Evolutionary conservation across 2,113 vertebrate species (phyloP), one percentile per base, ranked within the genome.

Genomic region (Prionailurus viverrinus): DNA sequence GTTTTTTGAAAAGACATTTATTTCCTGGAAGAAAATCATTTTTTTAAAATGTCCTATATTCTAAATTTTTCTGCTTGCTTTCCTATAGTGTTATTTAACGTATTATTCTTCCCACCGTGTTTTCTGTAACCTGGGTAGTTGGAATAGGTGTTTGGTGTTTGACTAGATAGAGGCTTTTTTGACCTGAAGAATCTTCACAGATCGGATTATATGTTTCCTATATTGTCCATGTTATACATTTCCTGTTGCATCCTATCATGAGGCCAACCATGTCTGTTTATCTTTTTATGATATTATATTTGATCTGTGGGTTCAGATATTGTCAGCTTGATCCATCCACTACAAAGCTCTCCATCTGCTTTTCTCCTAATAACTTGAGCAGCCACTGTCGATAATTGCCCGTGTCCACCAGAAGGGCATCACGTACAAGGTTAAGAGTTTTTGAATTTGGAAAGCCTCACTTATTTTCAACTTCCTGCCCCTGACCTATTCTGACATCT

Each of bases 101-200:
- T 89, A 78, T 48, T 85, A 23, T 71, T 71, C 21, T 81, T 25
- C 27, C 4, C 1, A 0, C 48, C 48, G 0, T 71, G 23, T 89
- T 81, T 93, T 51, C 33, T 89, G 3, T 63, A 48, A 94, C 82
- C 23, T 79, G 51, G 33, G 18, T 81, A 48, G 18, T 69, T 51
- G 55, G 61, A 78, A 74, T 63, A 63, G 76, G 51, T 31, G 1
- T 82, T 96, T 81, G 76, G 85, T 74, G 0, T 88, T 97, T 81
- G 80, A 91, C 74, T 66, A 91, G 66, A 73, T 86, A 15, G 23
- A 91, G 39, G 41, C 25, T 81, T 91, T 97, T 95, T 82, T 48
- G 51, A 63, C 27, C 14, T 74, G n/a, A 91, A 93, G 80, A 66
- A 10, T 31, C 19, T 85, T 89, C 63, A 10, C 21, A 16, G 53